Evolutionary conservation across 2,113 vertebrate genomes (phyloP).

Genomic region (Oenanthe oenanthe): DNA sequence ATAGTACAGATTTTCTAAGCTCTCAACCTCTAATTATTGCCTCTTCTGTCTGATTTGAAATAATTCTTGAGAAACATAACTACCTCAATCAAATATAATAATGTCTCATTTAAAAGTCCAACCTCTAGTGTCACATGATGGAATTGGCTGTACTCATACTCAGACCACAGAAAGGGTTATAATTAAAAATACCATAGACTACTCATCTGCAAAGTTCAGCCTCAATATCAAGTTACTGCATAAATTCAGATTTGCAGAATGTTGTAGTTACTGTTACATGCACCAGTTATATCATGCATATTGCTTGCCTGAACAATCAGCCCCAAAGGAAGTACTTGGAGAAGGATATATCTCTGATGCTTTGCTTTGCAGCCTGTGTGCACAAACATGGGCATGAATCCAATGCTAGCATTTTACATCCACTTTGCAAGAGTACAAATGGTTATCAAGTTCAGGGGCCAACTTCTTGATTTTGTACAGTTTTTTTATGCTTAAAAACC

Average conservation of each 20-base stretch:
- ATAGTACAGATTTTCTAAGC: background rate
- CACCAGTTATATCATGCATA: slow-evolving; percentile 8
- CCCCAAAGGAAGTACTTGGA: background rate
- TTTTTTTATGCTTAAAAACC: background rate
- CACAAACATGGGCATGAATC: background rate
- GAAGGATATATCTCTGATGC: background rate
- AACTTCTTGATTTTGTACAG: background rate
- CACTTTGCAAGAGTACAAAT: background rate
- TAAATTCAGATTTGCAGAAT: background rate
- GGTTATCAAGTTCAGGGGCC: background rate
- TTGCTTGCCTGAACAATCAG: background rate
- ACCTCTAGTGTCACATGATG: background rate
- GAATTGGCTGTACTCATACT: background rate
- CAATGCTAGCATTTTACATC: background rate
- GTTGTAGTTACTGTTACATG: background rate
- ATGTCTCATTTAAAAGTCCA: background rate
- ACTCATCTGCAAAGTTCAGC: slow-evolving; percentile 11
- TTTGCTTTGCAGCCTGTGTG: background rate
- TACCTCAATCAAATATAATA: slow-evolving; percentile 20
- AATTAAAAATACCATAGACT: background rate
- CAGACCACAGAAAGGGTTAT: background rate
- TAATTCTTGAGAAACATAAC: background rate
- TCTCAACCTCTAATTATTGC: slow-evolving; percentile 33
- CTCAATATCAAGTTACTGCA: background rate
- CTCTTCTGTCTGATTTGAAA: slow-evolving; percentile 37